Percentiles rank a stretch among this genome's conserved stretches.
Evolutionary conservation across 1,140 invertebrate species (phyloP).

Genomic region (Drosophila tani): DNA sequence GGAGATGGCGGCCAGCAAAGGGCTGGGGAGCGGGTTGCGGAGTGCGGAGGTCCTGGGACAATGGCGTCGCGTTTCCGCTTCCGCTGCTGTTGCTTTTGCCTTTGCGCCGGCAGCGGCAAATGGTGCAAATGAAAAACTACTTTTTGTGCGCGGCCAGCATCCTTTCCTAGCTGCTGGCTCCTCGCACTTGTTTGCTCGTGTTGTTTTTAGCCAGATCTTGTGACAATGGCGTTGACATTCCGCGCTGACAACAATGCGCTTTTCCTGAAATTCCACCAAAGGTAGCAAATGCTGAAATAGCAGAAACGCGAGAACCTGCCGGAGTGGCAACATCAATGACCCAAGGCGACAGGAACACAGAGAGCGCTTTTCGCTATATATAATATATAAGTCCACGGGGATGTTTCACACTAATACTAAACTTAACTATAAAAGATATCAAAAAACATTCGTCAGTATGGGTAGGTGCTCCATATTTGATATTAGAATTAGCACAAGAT

Average conservation of each 20-base stretch:
- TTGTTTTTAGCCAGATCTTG: conserved; percentile 51
- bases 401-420: background rate
- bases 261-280: conserved; percentile 44
- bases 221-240: conserved; percentile 64
- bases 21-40: background rate
- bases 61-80: conserved; percentile 77
- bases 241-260: conserved; percentile 61
- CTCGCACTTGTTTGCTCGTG: conserved; percentile 29
- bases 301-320: conserved; percentile 23
- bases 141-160: conserved; percentile 47
- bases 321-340: conserved; percentile 32
- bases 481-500: background rate
- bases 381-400: background rate
- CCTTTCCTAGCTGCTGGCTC: conserved; percentile 34
- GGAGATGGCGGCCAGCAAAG: conserved; percentile 46
- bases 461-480: background rate
- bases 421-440: too few relatives aligned
- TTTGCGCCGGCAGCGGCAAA: conserved; percentile 45
- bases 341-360: conserved; percentile 27
- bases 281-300: conserved; percentile 43
- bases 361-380: background rate
- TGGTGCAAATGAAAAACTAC: conserved; percentile 61
- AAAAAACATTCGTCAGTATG: background rate
- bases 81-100: conserved; percentile 41
- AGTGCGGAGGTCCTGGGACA: conserved; percentile 39